Conservation (phyloP, 2,797 vertebrate species). For the Lepilemur ruficaudatus region DNA sequence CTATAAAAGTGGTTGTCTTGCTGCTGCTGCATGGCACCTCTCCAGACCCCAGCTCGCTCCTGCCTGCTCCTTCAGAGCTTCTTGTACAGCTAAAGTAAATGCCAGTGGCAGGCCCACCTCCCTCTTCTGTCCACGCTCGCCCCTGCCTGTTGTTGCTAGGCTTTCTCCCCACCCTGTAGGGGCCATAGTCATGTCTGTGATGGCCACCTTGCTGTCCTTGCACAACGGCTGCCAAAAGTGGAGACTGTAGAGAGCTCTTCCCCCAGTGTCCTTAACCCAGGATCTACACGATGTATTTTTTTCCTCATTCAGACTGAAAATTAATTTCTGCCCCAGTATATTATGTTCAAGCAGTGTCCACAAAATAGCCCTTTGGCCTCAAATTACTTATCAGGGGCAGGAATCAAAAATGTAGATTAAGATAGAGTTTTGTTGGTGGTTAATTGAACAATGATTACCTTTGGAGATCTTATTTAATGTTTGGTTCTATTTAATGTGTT, state of each 20-base stretch:
- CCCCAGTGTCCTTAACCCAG: not conserved
- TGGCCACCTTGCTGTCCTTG: not conserved
- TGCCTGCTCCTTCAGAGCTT: not conserved
- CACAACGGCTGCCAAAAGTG: not conserved
- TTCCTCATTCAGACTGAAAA: not conserved
- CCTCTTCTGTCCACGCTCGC: not conserved
- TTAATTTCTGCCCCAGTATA: not conserved
- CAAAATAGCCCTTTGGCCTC: not conserved
- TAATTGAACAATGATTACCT: not conserved
- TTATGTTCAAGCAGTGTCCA: not conserved
- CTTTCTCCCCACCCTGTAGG: not conserved
- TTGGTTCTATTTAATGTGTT: not conserved
- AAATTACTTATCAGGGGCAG: not conserved
- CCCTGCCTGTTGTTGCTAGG: not conserved
- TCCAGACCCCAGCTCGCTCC: not conserved
- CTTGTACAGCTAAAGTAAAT: not conserved
- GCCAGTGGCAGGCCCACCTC: not conserved
- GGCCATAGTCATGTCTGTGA: fast-evolving
- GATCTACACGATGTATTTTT: not conserved
- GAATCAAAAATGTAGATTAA: not conserved
- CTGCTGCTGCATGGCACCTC: fast-evolving
- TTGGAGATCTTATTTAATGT: not conserved
- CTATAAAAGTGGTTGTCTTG: not conserved
- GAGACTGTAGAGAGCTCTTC: not conserved
- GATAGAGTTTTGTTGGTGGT: not conserved